Percentiles rank a stretch among this genome's conserved stretches.
These are phyloP conservation scores for Lepidurus apus DNA, from an alignment of 1,140 invertebrate species.

Conservation along the genomic window DNA sequence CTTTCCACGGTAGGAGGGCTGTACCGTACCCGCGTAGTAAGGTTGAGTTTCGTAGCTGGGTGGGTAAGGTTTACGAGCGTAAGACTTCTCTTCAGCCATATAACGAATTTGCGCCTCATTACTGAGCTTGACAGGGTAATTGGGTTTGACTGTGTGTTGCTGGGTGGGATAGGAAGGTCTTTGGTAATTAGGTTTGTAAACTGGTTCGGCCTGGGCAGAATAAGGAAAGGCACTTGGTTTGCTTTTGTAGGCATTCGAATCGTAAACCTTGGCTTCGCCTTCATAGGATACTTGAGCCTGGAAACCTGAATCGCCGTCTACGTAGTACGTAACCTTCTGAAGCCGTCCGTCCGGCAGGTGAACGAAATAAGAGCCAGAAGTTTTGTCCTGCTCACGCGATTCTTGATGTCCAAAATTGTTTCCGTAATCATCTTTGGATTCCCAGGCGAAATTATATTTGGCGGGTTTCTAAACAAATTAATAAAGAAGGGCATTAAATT, in stretches of 20 bases:
- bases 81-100: neutral
- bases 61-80: neutral
- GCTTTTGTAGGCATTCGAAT: neutral
- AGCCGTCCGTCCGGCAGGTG: neutral
- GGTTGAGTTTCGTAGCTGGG: neutral
- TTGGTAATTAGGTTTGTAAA: neutral
- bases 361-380: constrained; percentile 25
- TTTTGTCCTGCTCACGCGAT: constrained; percentile 37
- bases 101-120: neutral
- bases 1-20: neutral
- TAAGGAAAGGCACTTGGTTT: neutral
- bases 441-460: constrained; percentile 38
- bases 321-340: constrained; percentile 28
- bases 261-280: neutral
- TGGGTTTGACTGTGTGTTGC: neutral
- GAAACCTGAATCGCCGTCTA: constrained; percentile 29
- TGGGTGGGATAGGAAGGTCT: neutral
- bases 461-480: constrained; percentile 25
- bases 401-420: constrained; percentile 38
- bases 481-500: neutral
- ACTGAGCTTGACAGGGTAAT: neutral
- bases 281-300: constrained; percentile 24
- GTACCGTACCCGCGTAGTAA: neutral
- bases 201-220: neutral
- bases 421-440: constrained; percentile 38